Evolutionary conservation across 2,113 vertebrate species (phyloP).

Genomic region (Toxotes chatareus): DNA sequence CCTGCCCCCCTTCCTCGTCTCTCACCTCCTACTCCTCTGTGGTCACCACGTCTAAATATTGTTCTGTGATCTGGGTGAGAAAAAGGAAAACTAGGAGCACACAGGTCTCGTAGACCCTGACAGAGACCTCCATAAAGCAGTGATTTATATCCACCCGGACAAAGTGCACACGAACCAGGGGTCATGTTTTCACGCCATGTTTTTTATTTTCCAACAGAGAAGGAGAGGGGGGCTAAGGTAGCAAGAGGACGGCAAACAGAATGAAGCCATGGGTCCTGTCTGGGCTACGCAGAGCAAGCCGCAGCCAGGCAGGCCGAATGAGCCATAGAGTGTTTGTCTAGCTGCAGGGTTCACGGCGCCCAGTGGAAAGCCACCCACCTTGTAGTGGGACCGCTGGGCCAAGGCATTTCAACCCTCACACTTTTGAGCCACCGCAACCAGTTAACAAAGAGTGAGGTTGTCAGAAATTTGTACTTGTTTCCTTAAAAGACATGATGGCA

Average conservation of each 20-base stretch:
- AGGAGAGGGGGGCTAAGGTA: conserved; percentile 33
- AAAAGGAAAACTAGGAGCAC: conserved; percentile 72
- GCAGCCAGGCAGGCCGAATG: conserved; percentile 71
- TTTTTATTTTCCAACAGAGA: conserved; percentile 69
- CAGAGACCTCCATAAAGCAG: conserved; percentile 78
- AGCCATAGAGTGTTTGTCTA: conserved; percentile 81
- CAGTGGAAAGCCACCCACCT: conserved; percentile 86
- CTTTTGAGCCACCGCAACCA: conserved; percentile 38
- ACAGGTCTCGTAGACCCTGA: conserved; percentile 69
- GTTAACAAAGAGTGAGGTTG: conserved; percentile 37
- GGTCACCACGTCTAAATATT: conserved; percentile 83
- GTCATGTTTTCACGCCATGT: conserved; percentile 67
- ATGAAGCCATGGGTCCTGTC: conserved; percentile 70
- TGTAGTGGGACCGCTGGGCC: conserved; percentile 69
- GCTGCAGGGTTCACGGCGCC: conserved; percentile 76
- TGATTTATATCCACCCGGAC: conserved; percentile 83
- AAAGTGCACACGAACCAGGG: conserved; percentile 66
- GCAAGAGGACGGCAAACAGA: conserved; percentile 75
- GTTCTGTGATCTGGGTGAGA: conserved; percentile 82
- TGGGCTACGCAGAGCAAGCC: conserved; percentile 69
- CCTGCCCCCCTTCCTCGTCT: conserved; percentile 56
- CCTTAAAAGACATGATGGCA: conserved; percentile 40
- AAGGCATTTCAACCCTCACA: conserved; percentile 65
- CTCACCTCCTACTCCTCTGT: conserved; percentile 38
- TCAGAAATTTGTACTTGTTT: conserved; percentile 54